Evolutionary conservation across 2,113 vertebrate species (phyloP).

Genomic region (Thunnus thynnus): DNA sequence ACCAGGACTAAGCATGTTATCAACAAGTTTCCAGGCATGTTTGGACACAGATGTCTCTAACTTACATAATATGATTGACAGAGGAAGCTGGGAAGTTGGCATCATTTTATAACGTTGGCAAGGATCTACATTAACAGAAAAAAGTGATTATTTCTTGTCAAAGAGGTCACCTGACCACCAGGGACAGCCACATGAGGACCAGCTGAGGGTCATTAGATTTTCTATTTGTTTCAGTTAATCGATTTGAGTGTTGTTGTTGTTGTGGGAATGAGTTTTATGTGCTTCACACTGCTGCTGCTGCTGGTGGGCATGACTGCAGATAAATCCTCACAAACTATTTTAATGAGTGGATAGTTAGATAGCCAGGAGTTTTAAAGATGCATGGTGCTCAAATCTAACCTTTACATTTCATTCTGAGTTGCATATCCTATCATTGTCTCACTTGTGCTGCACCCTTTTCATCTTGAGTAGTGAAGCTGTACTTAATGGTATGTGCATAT

Average conservation of each 20-base stretch:
- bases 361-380: slow-evolving; percentile 1
- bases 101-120: background rate
- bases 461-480: slow-evolving; percentile 12
- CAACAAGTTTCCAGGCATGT: background rate
- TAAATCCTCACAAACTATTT: slow-evolving; percentile 31
- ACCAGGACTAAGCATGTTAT: background rate
- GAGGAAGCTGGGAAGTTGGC: slow-evolving; percentile 5
- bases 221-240: slow-evolving; percentile 46
- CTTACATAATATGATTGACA: slow-evolving; percentile 2
- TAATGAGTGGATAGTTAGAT: slow-evolving; percentile 10
- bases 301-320: background rate
- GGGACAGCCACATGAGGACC: slow-evolving; percentile 87
- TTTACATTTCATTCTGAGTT: background rate
- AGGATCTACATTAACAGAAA: background rate
- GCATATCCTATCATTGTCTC: background rate
- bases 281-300: slow-evolving; percentile 16
- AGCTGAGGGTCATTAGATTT: slow-evolving; percentile 89
- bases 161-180: slow-evolving; percentile 83
- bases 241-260: slow-evolving; percentile 21
- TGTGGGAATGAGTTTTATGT: background rate
- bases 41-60: slow-evolving; percentile 2
- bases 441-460: slow-evolving; percentile 23
- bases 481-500: slow-evolving; percentile 51
- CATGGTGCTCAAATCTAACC: background rate
- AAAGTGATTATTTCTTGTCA: slow-evolving; percentile 10